These are phyloP conservation scores for Petrocephalus microphthalmus DNA, from an alignment of 2,113 vertebrate species.

Conservation along the genomic window DNA sequence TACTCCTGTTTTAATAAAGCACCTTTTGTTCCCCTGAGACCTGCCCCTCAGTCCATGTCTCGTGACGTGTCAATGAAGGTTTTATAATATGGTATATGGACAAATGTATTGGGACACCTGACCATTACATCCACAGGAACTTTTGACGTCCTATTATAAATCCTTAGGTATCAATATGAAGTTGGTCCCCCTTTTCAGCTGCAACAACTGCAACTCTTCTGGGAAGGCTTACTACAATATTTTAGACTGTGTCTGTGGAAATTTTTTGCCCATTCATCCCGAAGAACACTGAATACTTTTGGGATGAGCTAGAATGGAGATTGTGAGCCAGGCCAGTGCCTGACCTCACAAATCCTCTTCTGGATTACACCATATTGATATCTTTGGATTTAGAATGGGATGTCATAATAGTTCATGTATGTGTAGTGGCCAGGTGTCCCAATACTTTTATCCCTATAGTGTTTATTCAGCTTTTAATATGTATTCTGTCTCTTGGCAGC, in stretches of 20 bases:
- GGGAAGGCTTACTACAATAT: background rate
- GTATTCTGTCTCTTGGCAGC: slow-evolving; percentile 47
- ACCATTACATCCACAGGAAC: background rate
- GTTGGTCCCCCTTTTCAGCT: background rate
- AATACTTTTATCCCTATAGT: background rate
- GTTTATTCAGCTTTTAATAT: background rate
- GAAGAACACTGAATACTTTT: background rate
- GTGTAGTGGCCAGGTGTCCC: background rate
- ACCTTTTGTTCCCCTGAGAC: too few species aligned
- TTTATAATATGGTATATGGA: background rate
- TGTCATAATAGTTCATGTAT: background rate
- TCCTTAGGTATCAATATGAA: background rate
- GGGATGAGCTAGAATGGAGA: background rate
- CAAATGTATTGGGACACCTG: background rate
- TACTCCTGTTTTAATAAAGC: background rate
- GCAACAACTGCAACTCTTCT: background rate
- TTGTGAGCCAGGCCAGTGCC: background rate
- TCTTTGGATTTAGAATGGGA: background rate
- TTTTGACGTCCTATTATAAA: background rate
- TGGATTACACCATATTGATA: background rate
- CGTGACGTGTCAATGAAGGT: background rate
- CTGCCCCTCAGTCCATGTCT: too few species aligned
- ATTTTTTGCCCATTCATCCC: background rate
- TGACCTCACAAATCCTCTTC: background rate
- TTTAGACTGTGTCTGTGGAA: too few species aligned